These are phyloP conservation scores for Peribatodes rhomboidaria DNA, from an alignment of 2,888 invertebrate species.

Conservation along the genomic window DNA sequence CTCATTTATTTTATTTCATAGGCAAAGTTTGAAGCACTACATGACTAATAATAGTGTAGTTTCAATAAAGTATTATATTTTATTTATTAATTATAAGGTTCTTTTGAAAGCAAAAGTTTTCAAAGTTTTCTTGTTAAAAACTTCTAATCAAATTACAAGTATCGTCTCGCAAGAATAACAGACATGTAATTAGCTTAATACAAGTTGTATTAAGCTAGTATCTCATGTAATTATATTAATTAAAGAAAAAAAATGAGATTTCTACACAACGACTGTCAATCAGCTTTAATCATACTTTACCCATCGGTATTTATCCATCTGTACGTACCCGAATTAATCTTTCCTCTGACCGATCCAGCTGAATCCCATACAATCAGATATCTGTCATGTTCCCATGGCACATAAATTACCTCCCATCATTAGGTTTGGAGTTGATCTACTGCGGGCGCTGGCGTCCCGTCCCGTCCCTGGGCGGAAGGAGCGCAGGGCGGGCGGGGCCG, in stretches of 20 bases:
- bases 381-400: neutral
- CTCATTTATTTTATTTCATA: too few relatives aligned
- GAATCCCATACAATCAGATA: neutral
- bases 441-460: neutral
- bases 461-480: neutral
- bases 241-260: too few relatives aligned
- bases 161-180: too few relatives aligned
- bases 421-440: neutral
- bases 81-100: neutral
- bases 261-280: too few relatives aligned
- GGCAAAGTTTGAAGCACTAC: too few relatives aligned
- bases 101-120: neutral
- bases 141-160: too few relatives aligned
- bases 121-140: neutral
- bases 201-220: too few relatives aligned
- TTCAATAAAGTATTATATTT: neutral
- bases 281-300: too few relatives aligned
- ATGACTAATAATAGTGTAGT: neutral
- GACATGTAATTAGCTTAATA: too few relatives aligned
- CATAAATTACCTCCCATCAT: neutral
- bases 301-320: too few relatives aligned
- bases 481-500: slow-evolving; percentile 13
- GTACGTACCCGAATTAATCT: too few relatives aligned
- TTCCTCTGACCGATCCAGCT: neutral
- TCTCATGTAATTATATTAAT: too few relatives aligned